phyloP scores from a whole-genome alignment of 2,797 vertebrate genomes.

The Sebastiscus albofasciatus region DNA sequence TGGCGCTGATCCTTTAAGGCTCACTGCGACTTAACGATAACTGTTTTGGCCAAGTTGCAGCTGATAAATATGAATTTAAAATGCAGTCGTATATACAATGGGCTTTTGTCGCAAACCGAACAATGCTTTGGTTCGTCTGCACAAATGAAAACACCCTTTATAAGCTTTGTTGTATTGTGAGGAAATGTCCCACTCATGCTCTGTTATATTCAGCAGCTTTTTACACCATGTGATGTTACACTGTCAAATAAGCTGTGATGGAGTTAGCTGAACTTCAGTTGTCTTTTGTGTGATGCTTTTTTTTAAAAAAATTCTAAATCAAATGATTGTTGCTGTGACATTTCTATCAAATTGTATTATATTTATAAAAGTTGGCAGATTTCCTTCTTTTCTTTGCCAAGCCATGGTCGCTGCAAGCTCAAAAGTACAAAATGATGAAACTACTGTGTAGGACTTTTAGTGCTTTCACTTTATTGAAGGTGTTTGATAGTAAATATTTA shows the following conservation, averaged over 20 bases:
- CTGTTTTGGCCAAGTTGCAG: slow-evolving; percentile 28
- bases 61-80: slow-evolving; percentile 50
- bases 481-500: too few species aligned
- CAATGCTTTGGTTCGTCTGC: slow-evolving; percentile 22
- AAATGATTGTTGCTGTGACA: neutral
- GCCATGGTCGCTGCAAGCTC: neutral
- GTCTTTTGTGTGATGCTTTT: neutral
- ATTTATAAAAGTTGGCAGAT: neutral
- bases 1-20: slow-evolving; percentile 23
- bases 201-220: slow-evolving; percentile 15
- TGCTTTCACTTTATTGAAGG: too few species aligned
- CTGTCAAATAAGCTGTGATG: slow-evolving; percentile 7
- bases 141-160: slow-evolving; percentile 18
- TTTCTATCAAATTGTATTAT: neutral
- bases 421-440: neutral
- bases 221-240: neutral
- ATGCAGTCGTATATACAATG: slow-evolving; percentile 7
- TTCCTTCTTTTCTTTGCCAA: neutral
- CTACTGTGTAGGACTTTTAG: neutral
- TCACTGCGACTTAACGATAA: neutral
- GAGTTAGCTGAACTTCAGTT: neutral
- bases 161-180: slow-evolving; percentile 1
- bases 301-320: neutral
- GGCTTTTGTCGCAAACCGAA: slow-evolving; percentile 16
- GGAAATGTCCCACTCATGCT: neutral